Evolutionary conservation across 2,797 vertebrate genomes (phyloP).

Genomic region (Lophotriccus pileatus): DNA sequence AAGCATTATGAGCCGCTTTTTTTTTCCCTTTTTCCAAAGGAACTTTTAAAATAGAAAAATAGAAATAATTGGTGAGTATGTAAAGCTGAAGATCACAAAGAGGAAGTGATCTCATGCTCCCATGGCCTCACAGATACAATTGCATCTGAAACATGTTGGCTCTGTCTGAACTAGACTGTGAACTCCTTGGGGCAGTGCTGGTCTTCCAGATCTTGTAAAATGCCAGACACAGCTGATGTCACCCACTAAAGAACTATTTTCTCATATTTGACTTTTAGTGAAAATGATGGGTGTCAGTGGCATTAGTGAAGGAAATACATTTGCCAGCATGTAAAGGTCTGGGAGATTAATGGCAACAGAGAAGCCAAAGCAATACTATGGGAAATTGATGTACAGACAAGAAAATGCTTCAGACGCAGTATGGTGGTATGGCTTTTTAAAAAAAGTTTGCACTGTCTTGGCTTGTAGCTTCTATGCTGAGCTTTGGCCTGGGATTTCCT

Average conservation of each 20-base stretch:
- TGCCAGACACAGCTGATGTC: not conserved
- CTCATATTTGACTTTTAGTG: not conserved
- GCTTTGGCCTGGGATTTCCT: not conserved
- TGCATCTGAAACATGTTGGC: not conserved
- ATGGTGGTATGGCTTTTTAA: not conserved
- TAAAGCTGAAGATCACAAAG: not conserved
- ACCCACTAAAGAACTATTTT: not conserved
- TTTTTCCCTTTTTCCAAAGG: not conserved
- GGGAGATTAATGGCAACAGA: not conserved
- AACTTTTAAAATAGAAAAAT: not conserved
- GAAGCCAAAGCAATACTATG: not conserved
- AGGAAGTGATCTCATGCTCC: constrained; percentile 12
- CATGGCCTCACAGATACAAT: not conserved
- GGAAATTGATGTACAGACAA: not conserved
- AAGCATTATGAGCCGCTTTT: not conserved
- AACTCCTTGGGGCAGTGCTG: not conserved
- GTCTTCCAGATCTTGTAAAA: not conserved
- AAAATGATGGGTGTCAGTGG: not conserved
- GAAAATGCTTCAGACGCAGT: not conserved
- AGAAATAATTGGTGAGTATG: not conserved
- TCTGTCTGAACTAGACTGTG: not conserved
- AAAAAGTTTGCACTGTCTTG: not conserved
- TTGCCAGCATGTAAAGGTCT: not conserved
- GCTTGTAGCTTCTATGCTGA: not conserved
- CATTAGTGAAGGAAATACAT: not conserved